Percentiles rank a stretch among this genome's conserved stretches.
These are phyloP conservation scores for Phlogophora meticulosa DNA, from an alignment of 2,888 invertebrate genomes.

Conservation along the genomic window DNA sequence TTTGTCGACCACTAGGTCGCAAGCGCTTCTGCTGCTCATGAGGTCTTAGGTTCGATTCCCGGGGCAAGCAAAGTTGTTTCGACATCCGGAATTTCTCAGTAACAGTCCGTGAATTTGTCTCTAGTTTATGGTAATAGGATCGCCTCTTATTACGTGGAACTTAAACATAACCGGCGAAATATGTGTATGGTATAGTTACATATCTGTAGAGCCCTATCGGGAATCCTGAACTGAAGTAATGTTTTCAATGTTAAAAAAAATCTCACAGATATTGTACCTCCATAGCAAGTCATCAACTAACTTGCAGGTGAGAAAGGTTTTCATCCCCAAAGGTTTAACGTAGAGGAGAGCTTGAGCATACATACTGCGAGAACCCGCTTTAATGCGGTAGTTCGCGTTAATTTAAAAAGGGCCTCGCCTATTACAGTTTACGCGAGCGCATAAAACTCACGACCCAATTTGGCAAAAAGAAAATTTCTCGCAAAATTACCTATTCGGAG, in stretches of 20 bases:
- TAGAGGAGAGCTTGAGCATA: slow-evolving; percentile 45
- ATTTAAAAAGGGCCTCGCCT: slow-evolving; percentile 70
- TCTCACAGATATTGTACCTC: neutral
- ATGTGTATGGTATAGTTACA: too few species aligned
- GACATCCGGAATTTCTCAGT: too few species aligned
- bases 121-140: too few species aligned
- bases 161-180: too few species aligned
- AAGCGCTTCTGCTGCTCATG: too few species aligned
- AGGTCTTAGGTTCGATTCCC: too few species aligned
- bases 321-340: slow-evolving; percentile 30
- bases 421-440: slow-evolving; percentile 75
- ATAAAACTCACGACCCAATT: slow-evolving; percentile 77
- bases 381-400: slow-evolving; percentile 68
- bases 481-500: slow-evolving; percentile 75
- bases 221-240: neutral
- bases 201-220: too few species aligned
- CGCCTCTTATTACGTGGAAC: too few species aligned
- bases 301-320: slow-evolving; percentile 28
- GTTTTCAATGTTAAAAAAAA: neutral
- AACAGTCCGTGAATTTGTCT: too few species aligned
- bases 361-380: slow-evolving; percentile 43
- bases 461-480: slow-evolving; percentile 75
- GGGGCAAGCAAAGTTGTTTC: too few species aligned
- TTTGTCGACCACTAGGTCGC: too few species aligned
- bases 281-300: slow-evolving; percentile 24